Evolutionary conservation across 2,113 vertebrate genomes (phyloP), one percentile per base, ranked within the genome.

Genomic region (Oxyruncus cristatus): DNA sequence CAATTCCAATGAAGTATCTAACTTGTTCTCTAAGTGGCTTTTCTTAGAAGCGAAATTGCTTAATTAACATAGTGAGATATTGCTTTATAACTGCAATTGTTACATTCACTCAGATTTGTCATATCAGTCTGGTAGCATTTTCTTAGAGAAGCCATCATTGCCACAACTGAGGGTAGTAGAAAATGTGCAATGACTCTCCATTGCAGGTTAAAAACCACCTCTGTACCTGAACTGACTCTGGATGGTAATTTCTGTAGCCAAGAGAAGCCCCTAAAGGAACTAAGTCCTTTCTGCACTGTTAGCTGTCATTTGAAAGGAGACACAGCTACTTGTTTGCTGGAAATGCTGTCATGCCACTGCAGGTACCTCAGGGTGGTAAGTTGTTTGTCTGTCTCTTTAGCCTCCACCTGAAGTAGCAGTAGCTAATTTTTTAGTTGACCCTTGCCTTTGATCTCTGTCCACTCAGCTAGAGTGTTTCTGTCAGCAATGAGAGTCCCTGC

Each of bases 21-120:
- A 66, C 44, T 61, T 52, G 37, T 84, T 89, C 28, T 58, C 46
- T 28, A 61, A 77, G 63, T 73, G 55, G 19, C 28, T 93, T 92
- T 96, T 90, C 79, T 91, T 91, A 81, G 73, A 81, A 89, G 74
- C 33, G 68, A 81, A 95, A 75, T 59, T 75, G 13, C 61, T 89
- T 93, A 46, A 87, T 91, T 91, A 89, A 27, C 52, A 67, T n/a
- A 50, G 23, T 42, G 30, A 71, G 42, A 42, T 78, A 39, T 4
- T 78, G 15, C 33, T 81, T 95, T 91, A 9, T 32, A 55, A 61
- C 32, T 74, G 50, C 26, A 58, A 35, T 89, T 77, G 35, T 72
- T 85, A 42, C 9, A 27, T 33, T 77, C 18, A 12, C 27, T 91
- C 53, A 50, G 37, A 78, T 75, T 89, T 91, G 35, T 91, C 47